Percentiles rank a stretch among this genome's conserved stretches.
phyloP scores from a whole-genome alignment of 2,797 vertebrate genomes.

The Cryptoprocta ferox region DNA sequence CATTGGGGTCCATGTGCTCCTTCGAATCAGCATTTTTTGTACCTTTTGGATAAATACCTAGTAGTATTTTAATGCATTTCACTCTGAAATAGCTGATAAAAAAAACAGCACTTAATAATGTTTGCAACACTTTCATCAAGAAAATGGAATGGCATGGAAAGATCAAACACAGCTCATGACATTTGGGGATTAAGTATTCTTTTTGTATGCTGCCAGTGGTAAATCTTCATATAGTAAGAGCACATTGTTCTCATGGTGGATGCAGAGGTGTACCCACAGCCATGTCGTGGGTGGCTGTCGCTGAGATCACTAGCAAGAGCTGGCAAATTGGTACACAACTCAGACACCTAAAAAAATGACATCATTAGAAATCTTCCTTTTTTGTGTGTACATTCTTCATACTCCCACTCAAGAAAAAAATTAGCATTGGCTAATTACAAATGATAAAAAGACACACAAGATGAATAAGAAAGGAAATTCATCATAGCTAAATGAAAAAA shows the following conservation, averaged over 20 bases:
- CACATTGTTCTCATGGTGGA: neutral
- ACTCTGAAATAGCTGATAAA: neutral
- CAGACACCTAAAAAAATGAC: neutral
- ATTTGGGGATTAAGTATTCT: neutral
- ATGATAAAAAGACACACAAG: neutral
- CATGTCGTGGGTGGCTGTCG: neutral
- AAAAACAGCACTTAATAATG: neutral
- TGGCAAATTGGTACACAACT: neutral
- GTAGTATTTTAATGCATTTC: neutral
- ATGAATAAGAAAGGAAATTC: slow-evolving; percentile 12
- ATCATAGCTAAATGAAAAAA: slow-evolving; percentile 21
- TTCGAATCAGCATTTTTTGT: too few relatives aligned
- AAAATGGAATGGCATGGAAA: neutral
- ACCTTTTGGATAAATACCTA: too few relatives aligned
- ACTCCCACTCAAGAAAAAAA: neutral
- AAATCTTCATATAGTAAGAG: neutral
- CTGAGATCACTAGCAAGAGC: neutral
- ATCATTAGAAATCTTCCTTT: slow-evolving; percentile 4
- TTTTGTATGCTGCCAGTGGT: neutral
- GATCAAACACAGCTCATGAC: neutral
- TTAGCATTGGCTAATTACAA: slow-evolving; percentile 1
- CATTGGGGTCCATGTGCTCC: too few relatives aligned
- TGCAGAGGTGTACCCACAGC: neutral
- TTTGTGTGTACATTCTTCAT: neutral
- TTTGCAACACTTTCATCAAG: neutral